Evolutionary conservation across 2,113 vertebrate species (phyloP).

Genomic region (Phaethornis superciliosus): DNA sequence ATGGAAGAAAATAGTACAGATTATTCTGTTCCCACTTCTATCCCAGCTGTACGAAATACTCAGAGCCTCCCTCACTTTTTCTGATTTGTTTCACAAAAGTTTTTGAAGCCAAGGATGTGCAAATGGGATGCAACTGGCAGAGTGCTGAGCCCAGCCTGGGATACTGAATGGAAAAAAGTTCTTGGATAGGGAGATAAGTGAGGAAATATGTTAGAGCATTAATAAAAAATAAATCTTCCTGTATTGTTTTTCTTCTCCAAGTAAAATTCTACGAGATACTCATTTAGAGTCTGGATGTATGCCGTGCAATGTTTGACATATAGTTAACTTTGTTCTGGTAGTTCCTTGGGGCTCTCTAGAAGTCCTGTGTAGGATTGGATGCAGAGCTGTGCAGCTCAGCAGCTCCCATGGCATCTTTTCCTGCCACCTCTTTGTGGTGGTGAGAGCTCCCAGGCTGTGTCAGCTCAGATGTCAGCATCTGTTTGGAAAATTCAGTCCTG

Average conservation of each 20-base stretch:
- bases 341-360: background rate
- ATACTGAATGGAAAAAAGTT: background rate
- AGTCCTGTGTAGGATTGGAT: background rate
- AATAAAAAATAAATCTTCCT: background rate
- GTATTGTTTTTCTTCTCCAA: constrained; percentile 14
- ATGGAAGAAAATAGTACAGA: background rate
- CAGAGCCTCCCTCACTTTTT: background rate
- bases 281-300: background rate
- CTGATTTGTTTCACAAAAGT: background rate
- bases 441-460: background rate
- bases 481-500: background rate
- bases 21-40: background rate
- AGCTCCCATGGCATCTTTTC: background rate
- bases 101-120: background rate
- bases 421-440: background rate
- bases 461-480: background rate
- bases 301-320: background rate
- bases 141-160: background rate
- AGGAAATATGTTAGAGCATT: background rate
- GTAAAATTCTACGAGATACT: background rate
- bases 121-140: background rate
- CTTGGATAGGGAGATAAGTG: background rate
- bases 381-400: background rate
- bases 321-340: background rate
- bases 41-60: background rate